Evolutionary conservation across 2,888 invertebrate species (phyloP).

Genomic region (Auanema sp.): DNA sequence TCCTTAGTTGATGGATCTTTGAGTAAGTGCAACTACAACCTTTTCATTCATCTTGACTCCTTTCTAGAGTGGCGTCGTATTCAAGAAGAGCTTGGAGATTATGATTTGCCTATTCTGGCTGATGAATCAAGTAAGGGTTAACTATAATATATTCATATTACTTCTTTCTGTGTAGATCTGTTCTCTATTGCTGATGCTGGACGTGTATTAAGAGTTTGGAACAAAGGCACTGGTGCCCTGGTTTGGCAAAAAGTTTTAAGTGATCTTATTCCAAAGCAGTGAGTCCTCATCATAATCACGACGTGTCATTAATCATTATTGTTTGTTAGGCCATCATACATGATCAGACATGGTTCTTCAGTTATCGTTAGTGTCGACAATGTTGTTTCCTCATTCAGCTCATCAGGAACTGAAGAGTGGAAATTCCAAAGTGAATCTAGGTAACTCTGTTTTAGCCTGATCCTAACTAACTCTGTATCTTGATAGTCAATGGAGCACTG

Average conservation of each 20-base stretch:
- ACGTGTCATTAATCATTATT: not conserved
- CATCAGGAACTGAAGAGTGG: slow-evolving; percentile 7
- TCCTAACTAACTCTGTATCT: no score
- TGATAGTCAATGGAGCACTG: not conserved
- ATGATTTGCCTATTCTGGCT: slow-evolving; percentile 8
- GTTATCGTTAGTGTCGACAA: slow-evolving; percentile 5
- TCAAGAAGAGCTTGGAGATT: slow-evolving; percentile 26
- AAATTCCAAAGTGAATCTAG: not conserved
- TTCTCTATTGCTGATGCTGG: slow-evolving; percentile 38
- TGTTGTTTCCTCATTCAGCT: not conserved
- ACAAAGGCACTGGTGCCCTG: slow-evolving; percentile 31
- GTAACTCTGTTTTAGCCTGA: slow-evolving; percentile 1
- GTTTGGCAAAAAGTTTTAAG: slow-evolving; percentile 25
- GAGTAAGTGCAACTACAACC: slow-evolving; percentile 26
- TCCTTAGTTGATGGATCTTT: slow-evolving; percentile 49
- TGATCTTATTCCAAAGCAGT: not conserved
- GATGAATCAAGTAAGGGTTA: not conserved
- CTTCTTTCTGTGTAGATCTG: slow-evolving; percentile 25
- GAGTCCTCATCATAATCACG: not conserved
- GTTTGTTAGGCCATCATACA: not conserved
- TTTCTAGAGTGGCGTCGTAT: slow-evolving; percentile 54
- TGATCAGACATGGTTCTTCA: not conserved
- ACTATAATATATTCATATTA: slow-evolving; percentile 1
- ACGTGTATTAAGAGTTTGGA: slow-evolving; percentile 34
- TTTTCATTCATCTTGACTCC: slow-evolving; percentile 1